Conservation (phyloP, 2,113 vertebrate genomes). For the Trematocara stigmaticum region DNA sequence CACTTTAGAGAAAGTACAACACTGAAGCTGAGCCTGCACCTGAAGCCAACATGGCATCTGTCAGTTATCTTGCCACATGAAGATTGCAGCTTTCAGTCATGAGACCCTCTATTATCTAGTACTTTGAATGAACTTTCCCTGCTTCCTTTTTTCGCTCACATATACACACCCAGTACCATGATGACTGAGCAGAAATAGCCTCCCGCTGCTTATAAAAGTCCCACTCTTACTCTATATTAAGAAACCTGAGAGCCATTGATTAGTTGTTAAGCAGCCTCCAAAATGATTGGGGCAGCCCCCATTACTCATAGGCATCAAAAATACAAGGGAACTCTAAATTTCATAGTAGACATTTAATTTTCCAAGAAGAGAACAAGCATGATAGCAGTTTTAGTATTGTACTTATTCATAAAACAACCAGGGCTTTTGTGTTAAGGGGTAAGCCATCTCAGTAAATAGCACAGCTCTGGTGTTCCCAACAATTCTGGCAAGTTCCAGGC, state of each 20-base stretch:
- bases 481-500: not conserved
- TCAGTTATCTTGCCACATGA: constrained; percentile 3
- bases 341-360: not conserved
- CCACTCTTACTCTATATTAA: not conserved
- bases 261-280: not conserved
- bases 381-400: not conserved
- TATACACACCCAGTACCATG: not conserved
- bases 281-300: constrained; percentile 6
- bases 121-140: constrained; percentile 1
- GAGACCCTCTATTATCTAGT: not conserved
- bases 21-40: not conserved
- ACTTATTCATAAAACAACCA: not conserved
- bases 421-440: not conserved
- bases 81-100: not conserved
- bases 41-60: not conserved
- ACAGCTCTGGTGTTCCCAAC: not conserved
- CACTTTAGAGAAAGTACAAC: not conserved
- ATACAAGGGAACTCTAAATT: not conserved
- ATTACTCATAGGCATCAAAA: not conserved
- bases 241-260: not conserved
- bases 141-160: not conserved
- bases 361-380: not conserved
- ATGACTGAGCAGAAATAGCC: not conserved
- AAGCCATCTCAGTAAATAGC: not conserved
- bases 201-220: not conserved